These are phyloP conservation scores for Siniperca obscura DNA, from an alignment of 2,797 vertebrate genomes.

Conservation along the genomic window DNA sequence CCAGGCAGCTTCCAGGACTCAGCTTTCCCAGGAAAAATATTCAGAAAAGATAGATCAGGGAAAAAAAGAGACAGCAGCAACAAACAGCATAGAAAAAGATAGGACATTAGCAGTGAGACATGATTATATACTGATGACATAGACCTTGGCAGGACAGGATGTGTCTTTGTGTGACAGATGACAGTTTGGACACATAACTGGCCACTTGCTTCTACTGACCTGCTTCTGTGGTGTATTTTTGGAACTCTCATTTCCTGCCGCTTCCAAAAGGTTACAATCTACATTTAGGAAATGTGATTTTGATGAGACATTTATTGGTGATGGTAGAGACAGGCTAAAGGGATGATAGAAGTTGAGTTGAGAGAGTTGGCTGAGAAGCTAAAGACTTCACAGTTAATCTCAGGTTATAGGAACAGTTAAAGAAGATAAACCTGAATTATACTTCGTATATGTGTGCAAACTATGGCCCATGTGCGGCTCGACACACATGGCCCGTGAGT, in stretches of 20 bases:
- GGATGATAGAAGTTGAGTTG: constrained; percentile 35
- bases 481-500: neutral
- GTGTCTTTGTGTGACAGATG: constrained; percentile 68
- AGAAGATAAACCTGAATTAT: neutral
- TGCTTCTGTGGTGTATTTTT: constrained; percentile 74
- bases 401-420: neutral
- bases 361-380: constrained; percentile 32
- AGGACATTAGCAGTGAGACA: constrained; percentile 27
- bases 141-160: constrained; percentile 63
- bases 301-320: constrained; percentile 74
- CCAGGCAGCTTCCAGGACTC: constrained; percentile 1
- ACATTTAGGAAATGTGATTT: constrained; percentile 79
- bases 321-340: constrained; percentile 29
- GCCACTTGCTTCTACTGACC: constrained; percentile 69
- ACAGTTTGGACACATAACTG: constrained; percentile 74
- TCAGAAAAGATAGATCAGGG: neutral
- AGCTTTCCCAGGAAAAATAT: constrained; percentile 11
- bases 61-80: constrained; percentile 12
- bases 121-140: constrained; percentile 49
- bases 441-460: neutral
- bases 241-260: constrained; percentile 78
- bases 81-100: constrained; percentile 20
- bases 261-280: constrained; percentile 77
- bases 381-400: constrained; percentile 34
- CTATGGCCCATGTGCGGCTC: neutral